Evolutionary conservation across 2,797 vertebrate species (phyloP).

Genomic region (Columba guinea): DNA sequence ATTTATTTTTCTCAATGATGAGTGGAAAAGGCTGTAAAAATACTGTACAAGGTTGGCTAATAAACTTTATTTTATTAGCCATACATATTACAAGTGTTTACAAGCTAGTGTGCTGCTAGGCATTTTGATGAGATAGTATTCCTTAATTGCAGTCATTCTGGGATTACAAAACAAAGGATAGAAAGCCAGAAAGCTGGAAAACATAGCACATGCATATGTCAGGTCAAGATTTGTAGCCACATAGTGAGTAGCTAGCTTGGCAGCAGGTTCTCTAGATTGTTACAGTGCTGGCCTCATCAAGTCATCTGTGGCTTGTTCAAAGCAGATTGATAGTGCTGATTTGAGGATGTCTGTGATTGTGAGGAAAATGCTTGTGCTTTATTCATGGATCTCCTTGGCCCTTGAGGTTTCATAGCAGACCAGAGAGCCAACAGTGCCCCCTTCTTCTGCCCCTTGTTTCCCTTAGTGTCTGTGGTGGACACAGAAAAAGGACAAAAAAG

Average conservation of each 20-base stretch:
- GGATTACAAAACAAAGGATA: constrained; percentile 37
- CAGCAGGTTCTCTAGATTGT: constrained; percentile 44
- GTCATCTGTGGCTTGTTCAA: constrained; percentile 59
- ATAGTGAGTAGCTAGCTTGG: constrained; percentile 53
- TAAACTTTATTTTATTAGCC: constrained; percentile 55
- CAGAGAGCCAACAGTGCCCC: accelerated
- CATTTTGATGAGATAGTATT: constrained; percentile 41
- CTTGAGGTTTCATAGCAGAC: neutral
- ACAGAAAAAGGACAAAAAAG: neutral
- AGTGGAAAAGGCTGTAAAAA: constrained; percentile 36
- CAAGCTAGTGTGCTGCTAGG: neutral
- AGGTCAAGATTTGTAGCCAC: constrained; percentile 67
- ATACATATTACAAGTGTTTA: constrained; percentile 50
- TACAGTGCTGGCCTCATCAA: constrained; percentile 38
- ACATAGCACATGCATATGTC: constrained; percentile 44
- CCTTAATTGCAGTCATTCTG: constrained; percentile 36
- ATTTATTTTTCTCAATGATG: constrained; percentile 59
- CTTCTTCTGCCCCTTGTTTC: neutral
- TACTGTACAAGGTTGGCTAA: constrained; percentile 42
- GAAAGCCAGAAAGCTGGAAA: constrained; percentile 50
- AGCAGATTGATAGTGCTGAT: constrained; percentile 51
- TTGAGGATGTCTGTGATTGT: constrained; percentile 9
- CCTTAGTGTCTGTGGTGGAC: neutral
- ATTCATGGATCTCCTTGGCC: neutral
- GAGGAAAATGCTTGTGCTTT: neutral